Evolutionary conservation across 2,888 invertebrate species (phyloP), one percentile per base, ranked within the genome.

Genomic region (Eremobia ochroleuca): DNA sequence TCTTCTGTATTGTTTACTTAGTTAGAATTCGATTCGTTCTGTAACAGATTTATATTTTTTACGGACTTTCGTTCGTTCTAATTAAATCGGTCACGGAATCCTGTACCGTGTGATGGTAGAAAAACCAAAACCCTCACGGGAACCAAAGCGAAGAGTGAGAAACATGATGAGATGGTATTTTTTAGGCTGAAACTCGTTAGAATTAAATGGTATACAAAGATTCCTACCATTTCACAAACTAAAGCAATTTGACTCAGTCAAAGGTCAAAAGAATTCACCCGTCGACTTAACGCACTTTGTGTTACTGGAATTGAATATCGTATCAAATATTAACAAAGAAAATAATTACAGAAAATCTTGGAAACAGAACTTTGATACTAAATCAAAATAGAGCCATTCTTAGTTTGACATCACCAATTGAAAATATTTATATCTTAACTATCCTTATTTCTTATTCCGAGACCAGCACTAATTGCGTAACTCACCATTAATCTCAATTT

Each of bases 21-120:
- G 79, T 76, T 76, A 74, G 82, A 69, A 70, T 72, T 58, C 77
- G 72, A 89, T 91, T 90, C 87, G 88, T 89, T 89, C 84, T 58
- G 64, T 37, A 1, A 72, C 88, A 77, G 73, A 70, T 82, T n/a
- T 64, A 73, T 70, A 59, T 87, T 88, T 88, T 88, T 80, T 73
- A 73, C 66, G 31, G 83, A 87, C 85, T 87, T 90, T 89, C 88
- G 84, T 88, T 89, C 87, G 81, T 86, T 86, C 88, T 89, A 87
- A 91, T 92, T 88, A 90, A 90, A 93, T 92, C 91, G 89, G 92
- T 92, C 91, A 92, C 92, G 91, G 91, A 90, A 89, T 85, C n/a
- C 52, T 74, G 81, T 92, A 90, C 92, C 89, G 89, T 88, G 91
- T 88, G 90, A 91, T 88, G 87, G 81, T 86, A 89, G 88, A 94